Evolutionary conservation across 1,140 invertebrate genomes (phyloP), one percentile per base, ranked within the genome.

Genomic region (Acromyrmex echinatior): DNA sequence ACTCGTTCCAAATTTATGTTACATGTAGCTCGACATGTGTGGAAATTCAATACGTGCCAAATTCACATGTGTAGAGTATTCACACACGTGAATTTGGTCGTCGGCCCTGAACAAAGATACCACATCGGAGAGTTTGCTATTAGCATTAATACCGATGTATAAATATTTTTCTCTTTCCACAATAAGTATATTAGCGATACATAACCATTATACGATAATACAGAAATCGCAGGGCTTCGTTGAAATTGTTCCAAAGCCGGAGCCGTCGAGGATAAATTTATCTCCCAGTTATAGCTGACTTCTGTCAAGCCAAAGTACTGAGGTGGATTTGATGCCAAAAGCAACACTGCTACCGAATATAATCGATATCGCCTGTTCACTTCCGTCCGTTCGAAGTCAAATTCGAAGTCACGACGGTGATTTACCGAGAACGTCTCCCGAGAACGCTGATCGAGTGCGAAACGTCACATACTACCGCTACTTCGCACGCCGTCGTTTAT

Each of bases 201-300:
- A 79, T n/a, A 49, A 74, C 39, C 21, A 68, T 25, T 80, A 70
- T 58, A 65, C 31, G n/a, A 79, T 66, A 68, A 21, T 78, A 66
- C 49, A 31, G 16, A 65, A 86, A 62, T 86, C 82, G 77, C 65
- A 86, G 76, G 85, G 28, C 74, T 86, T 70, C 76, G 77, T 86
- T 62, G 76, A 70, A 81, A 35, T 79, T 45, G 77, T 70, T 86
- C 51, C 74, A 70, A 35, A 56, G 31, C 49, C 25, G 16, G 12
- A 21, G 49, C 21, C 84, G 63, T 45, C 56, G 62, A 25, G 62
- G 74, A 86, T 86, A 86, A 53, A 86, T 86, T 86, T 86, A 66
- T 28, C 74, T 56, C 35, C 70, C 45, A 58, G 49, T 79, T 86
- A 74, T 45, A 31, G 25, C 82, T 58, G 81, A 81, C 39, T 51